Percentiles rank a stretch among this genome's conserved stretches.
These are phyloP conservation scores for Tenodera sinensis DNA, from an alignment of 2,888 invertebrate species.

Conservation along the genomic window DNA sequence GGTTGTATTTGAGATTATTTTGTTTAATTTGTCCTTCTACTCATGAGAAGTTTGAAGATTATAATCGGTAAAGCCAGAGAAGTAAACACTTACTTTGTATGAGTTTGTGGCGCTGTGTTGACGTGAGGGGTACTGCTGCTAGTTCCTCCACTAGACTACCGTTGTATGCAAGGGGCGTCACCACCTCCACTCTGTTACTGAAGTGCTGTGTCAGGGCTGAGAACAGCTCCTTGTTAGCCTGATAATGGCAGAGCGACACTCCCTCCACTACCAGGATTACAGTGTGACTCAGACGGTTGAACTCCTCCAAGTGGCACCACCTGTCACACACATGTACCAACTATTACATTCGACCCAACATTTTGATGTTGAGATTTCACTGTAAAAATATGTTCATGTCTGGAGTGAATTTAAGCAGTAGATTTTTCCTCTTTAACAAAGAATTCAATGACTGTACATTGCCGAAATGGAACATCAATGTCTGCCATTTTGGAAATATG, in stretches of 20 bases:
- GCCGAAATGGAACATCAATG: too few species aligned
- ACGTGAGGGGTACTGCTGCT: slow-evolving; percentile 71
- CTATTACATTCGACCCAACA: too few species aligned
- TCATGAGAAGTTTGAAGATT: too few species aligned
- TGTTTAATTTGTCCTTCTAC: too few species aligned
- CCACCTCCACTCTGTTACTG: slow-evolving; percentile 65
- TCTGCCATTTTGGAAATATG: too few species aligned
- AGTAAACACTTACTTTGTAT: slow-evolving; percentile 35
- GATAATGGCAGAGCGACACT: slow-evolving; percentile 68
- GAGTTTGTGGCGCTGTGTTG: slow-evolving; percentile 61
- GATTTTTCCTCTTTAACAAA: too few species aligned
- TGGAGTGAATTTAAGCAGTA: too few species aligned
- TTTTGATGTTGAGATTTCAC: too few species aligned
- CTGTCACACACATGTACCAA: slow-evolving; percentile 52
- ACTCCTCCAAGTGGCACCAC: slow-evolving; percentile 78
- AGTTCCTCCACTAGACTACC: slow-evolving; percentile 73
- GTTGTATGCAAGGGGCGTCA: slow-evolving; percentile 68
- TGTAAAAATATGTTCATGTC: too few species aligned
- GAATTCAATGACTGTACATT: too few species aligned
- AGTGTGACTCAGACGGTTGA: slow-evolving; percentile 43
- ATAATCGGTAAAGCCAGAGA: too few species aligned
- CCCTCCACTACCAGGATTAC: slow-evolving; percentile 72
- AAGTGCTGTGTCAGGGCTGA: slow-evolving; percentile 57
- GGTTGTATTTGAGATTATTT: too few species aligned
- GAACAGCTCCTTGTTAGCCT: slow-evolving; percentile 60